Percentiles rank a stretch among this genome's conserved stretches.
Conservation (phyloP, 2,888 invertebrate genomes). For the Lithophane leautieri region DNA sequence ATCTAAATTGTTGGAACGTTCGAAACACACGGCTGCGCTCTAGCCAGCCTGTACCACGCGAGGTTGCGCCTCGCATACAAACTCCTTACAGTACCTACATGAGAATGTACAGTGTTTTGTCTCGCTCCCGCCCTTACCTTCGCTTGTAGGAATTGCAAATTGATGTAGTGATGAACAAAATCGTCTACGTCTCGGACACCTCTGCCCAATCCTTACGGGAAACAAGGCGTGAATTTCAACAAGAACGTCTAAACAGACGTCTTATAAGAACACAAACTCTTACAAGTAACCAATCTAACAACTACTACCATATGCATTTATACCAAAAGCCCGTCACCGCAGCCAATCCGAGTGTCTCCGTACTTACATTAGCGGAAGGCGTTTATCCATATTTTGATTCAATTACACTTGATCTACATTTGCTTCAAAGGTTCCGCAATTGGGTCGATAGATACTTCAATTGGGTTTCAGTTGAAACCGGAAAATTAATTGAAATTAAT, state of each 20-base stretch:
- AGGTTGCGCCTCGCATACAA: too few relatives aligned
- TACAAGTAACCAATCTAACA: background rate
- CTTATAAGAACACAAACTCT: background rate
- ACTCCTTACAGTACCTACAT: too few relatives aligned
- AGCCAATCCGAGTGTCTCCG: conserved; percentile 23
- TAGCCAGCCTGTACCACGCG: too few relatives aligned
- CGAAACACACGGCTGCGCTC: too few relatives aligned
- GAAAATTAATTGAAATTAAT: conserved; percentile 49
- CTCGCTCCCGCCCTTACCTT: too few relatives aligned
- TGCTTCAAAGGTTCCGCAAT: conserved; percentile 42
- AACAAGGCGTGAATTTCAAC: too few relatives aligned
- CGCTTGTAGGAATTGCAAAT: conserved; percentile 21
- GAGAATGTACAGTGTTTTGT: too few relatives aligned
- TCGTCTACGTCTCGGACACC: background rate
- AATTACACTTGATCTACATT: conserved; percentile 60
- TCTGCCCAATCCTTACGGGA: too few relatives aligned
- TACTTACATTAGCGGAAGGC: conserved; percentile 25
- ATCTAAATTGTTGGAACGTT: too few relatives aligned
- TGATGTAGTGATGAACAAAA: background rate
- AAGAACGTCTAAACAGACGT: background rate
- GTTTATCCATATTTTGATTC: conserved; percentile 56
- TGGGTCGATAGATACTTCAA: conserved; percentile 39
- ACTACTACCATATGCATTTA: conserved; percentile 26
- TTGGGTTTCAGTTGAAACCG: conserved; percentile 41
- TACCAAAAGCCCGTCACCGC: conserved; percentile 1